These are phyloP conservation scores for Caerostris darwini DNA, from an alignment of 1,140 invertebrate species.

Conservation along the genomic window DNA sequence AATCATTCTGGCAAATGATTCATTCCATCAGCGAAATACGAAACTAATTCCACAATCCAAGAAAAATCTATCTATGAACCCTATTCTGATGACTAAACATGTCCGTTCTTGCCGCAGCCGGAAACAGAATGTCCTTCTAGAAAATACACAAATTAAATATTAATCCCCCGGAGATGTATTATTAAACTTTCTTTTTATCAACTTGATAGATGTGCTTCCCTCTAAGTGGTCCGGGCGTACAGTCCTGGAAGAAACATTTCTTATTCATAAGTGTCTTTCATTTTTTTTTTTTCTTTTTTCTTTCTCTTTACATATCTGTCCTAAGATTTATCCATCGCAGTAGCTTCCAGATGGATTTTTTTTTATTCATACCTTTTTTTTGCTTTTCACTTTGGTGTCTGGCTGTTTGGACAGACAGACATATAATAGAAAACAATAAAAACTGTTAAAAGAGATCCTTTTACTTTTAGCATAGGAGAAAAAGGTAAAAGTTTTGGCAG, in stretches of 20 bases:
- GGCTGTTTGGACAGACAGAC: too few relatives aligned
- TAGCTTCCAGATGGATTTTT: neutral
- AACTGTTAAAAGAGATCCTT: neutral
- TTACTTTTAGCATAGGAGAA: too few relatives aligned
- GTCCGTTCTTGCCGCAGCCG: neutral
- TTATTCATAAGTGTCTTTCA: neutral
- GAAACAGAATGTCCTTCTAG: neutral
- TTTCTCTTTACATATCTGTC: neutral
- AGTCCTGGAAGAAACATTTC: conserved; percentile 7
- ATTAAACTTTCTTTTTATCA: conserved; percentile 43
- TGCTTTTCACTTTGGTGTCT: neutral
- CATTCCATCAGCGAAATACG: neutral
- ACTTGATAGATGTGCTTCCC: neutral
- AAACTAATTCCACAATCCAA: neutral
- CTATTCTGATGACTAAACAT: neutral
- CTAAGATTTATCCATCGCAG: neutral
- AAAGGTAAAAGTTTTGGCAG: too few relatives aligned
- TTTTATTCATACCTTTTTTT: too few relatives aligned
- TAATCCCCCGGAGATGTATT: conserved; percentile 4
- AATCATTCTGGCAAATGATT: too few relatives aligned
- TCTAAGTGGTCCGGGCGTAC: conserved; percentile 16
- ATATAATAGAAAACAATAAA: neutral
- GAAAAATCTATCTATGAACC: neutral
- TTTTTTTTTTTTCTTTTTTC: too few relatives aligned
- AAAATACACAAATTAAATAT: conserved; percentile 38